These are phyloP conservation scores for Baronia brevicornis DNA, from an alignment of 2,888 invertebrate genomes.

Conservation along the genomic window DNA sequence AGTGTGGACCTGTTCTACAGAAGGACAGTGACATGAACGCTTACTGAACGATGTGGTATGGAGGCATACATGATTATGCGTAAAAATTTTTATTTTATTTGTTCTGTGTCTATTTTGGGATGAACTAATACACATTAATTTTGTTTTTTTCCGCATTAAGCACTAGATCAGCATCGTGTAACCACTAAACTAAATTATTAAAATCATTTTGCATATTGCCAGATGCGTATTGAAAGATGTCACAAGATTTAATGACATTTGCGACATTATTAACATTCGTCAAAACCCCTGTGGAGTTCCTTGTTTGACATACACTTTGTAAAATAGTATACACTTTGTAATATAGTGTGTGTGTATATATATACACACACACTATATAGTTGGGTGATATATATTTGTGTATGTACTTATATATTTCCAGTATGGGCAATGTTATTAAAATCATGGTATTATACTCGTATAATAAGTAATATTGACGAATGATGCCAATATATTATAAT, in stretches of 20 bases:
- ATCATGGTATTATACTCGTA: too few relatives aligned
- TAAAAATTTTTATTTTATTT: too few relatives aligned
- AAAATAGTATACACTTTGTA: too few relatives aligned
- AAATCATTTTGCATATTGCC: constrained; percentile 13
- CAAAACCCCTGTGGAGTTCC: constrained; percentile 19
- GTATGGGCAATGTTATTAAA: too few relatives aligned
- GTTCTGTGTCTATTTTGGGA: constrained; percentile 1
- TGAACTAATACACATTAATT: constrained; percentile 12
- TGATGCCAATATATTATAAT: too few relatives aligned
- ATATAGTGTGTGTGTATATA: too few relatives aligned
- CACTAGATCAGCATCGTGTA: constrained; percentile 20
- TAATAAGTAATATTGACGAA: too few relatives aligned
- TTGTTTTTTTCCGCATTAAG: constrained; percentile 18
- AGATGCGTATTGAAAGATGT: constrained; percentile 16
- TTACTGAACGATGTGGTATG: neutral
- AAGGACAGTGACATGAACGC: neutral
- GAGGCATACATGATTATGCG: too few relatives aligned
- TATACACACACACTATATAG: too few relatives aligned
- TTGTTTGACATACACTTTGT: neutral
- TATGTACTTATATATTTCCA: too few relatives aligned
- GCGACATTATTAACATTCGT: constrained; percentile 18
- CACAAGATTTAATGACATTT: constrained; percentile 8
- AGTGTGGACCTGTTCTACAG: neutral
- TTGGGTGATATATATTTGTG: too few relatives aligned
- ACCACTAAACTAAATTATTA: constrained; percentile 16